Percentiles rank a stretch among this genome's conserved stretches.
Conservation (phyloP, 2,888 invertebrate species). For the Bimastos eiseni region DNA sequence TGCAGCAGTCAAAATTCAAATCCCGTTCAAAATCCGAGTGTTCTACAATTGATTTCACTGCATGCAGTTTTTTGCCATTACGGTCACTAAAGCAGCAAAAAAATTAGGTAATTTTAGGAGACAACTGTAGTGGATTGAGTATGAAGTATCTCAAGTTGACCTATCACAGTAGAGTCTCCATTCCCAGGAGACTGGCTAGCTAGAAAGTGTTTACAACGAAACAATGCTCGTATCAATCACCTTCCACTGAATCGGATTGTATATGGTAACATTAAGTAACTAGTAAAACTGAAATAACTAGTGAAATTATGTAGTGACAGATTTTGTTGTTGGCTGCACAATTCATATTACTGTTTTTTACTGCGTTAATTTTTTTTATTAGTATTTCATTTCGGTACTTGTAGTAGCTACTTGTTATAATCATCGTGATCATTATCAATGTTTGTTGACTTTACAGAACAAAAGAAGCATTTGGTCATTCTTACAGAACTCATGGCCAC, state of each 20-base stretch:
- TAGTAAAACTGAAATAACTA: background rate
- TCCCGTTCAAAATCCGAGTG: conserved; percentile 13
- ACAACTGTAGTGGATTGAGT: background rate
- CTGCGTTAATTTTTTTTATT: background rate
- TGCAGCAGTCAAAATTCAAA: background rate
- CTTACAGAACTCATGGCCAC: background rate
- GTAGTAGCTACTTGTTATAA: background rate
- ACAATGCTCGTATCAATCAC: background rate
- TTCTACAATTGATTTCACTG: background rate
- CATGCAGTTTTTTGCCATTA: background rate
- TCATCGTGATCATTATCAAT: background rate
- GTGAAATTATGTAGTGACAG: background rate
- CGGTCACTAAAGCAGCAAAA: background rate
- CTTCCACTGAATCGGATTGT: background rate
- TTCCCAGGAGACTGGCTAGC: background rate
- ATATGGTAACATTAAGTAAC: background rate
- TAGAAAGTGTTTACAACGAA: background rate
- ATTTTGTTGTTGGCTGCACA: background rate
- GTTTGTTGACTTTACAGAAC: conserved; percentile 13
- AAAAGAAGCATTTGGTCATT: background rate
- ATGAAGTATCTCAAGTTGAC: background rate
- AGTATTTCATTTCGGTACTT: background rate
- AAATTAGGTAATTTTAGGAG: background rate
- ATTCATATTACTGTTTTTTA: conserved; percentile 9
- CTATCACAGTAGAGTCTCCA: background rate